These are phyloP conservation scores for Drosophila prosaltans DNA, from an alignment of 1,140 invertebrate genomes.

Conservation along the genomic window DNA sequence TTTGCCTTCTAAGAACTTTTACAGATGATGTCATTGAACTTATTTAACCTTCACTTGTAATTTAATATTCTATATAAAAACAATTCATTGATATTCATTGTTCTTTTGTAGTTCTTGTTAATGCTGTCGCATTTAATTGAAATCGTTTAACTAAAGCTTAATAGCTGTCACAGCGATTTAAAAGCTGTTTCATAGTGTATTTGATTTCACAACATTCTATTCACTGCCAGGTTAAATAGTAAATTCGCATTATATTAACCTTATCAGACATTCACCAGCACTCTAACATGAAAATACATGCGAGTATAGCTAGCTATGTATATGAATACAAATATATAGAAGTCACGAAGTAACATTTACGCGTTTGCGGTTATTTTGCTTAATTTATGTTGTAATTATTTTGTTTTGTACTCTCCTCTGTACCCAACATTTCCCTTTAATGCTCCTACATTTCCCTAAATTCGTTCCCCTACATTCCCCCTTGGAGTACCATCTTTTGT, in stretches of 20 bases:
- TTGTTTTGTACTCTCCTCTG: constrained; percentile 38
- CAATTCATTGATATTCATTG: constrained; percentile 2
- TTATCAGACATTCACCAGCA: constrained; percentile 19
- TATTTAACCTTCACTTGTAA: neutral
- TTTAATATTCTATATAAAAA: neutral
- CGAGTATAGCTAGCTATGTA: neutral
- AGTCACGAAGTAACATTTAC: constrained; percentile 65
- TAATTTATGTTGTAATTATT: constrained; percentile 71
- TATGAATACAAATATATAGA: constrained; percentile 19
- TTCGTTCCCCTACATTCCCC: neutral
- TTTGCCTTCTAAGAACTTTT: too few species aligned
- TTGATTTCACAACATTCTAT: neutral
- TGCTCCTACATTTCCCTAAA: too few species aligned
- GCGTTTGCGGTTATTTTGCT: constrained; percentile 66
- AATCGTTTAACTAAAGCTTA: constrained; percentile 2
- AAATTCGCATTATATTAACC: constrained; percentile 5
- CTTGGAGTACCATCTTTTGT: neutral
- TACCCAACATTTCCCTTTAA: neutral
- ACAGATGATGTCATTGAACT: neutral
- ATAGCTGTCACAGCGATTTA: constrained; percentile 3
- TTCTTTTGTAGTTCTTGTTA: neutral
- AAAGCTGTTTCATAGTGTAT: neutral
- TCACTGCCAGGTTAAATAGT: constrained; percentile 1
- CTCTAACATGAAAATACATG: constrained; percentile 16
- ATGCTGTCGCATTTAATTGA: constrained; percentile 1